Percentiles rank a stretch among this genome's conserved stretches.
phyloP scores from a whole-genome alignment of 1,140 invertebrate species.

The Antheraea pernyi region DNA sequence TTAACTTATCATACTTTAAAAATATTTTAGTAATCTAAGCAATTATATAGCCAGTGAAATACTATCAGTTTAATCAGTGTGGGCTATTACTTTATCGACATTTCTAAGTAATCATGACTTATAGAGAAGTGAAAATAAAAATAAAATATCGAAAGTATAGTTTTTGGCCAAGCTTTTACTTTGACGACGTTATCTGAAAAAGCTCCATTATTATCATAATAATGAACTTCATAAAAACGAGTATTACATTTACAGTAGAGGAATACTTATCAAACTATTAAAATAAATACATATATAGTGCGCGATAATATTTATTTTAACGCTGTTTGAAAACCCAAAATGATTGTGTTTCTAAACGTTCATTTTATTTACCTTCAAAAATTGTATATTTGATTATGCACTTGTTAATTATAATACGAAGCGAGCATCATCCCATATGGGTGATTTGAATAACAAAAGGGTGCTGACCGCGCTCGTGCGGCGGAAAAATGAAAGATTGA shows the following conservation, averaged over 20 bases:
- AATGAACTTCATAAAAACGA: neutral
- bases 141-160: too few relatives aligned
- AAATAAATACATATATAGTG: too few relatives aligned
- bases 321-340: too few relatives aligned
- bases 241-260: too few relatives aligned
- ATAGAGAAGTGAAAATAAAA: neutral
- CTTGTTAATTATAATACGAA: conserved; percentile 49
- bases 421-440: conserved; percentile 34
- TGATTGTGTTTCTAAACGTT: too few relatives aligned
- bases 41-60: neutral
- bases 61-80: neutral
- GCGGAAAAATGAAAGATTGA: conserved; percentile 57
- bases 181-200: neutral
- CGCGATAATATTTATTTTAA: too few relatives aligned
- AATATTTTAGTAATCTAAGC: neutral
- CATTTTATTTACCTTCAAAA: conserved; percentile 26
- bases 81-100: neutral
- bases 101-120: neutral
- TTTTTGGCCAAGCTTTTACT: too few relatives aligned
- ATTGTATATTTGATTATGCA: conserved; percentile 20
- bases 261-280: too few relatives aligned
- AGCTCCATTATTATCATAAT: neutral
- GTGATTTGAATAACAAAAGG: conserved; percentile 65
- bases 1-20: conserved; percentile 30
- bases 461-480: conserved; percentile 39